Conservation (phyloP, 2,888 invertebrate genomes). For the Malthinus seriepunctatus region DNA sequence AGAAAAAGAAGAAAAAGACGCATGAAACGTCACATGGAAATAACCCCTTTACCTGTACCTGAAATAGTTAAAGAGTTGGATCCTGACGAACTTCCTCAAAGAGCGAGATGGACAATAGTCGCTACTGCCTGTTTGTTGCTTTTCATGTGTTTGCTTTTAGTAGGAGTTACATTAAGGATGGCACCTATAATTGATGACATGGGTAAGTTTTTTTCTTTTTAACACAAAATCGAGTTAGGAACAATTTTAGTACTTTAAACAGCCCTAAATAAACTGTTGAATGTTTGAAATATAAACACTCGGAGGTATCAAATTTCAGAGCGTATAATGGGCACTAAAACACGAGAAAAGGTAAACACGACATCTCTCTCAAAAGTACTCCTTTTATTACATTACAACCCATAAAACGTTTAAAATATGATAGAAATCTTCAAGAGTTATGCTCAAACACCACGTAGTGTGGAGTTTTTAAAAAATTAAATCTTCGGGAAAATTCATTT, state of each 20-base stretch:
- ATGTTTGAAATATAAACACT: not conserved
- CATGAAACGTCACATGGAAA: constrained; percentile 37
- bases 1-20: constrained; percentile 49
- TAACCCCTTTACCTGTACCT: constrained; percentile 42
- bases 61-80: constrained; percentile 58
- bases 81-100: constrained; percentile 80
- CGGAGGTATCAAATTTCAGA: not conserved
- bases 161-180: constrained; percentile 90
- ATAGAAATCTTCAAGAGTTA: too few species aligned
- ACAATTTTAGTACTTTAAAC: not conserved
- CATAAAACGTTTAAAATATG: too few species aligned
- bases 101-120: constrained; percentile 89
- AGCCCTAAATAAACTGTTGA: too few species aligned
- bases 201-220: constrained; percentile 67
- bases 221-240: not conserved
- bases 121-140: constrained; percentile 86
- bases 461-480: too few species aligned
- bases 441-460: too few species aligned
- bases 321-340: not conserved
- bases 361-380: too few species aligned
- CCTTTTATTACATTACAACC: too few species aligned
- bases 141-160: constrained; percentile 85
- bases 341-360: too few species aligned
- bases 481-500: too few species aligned
- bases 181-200: constrained; percentile 94